Evolutionary conservation across 2,888 invertebrate genomes (phyloP).

Genomic region (Fragum sueziense): DNA sequence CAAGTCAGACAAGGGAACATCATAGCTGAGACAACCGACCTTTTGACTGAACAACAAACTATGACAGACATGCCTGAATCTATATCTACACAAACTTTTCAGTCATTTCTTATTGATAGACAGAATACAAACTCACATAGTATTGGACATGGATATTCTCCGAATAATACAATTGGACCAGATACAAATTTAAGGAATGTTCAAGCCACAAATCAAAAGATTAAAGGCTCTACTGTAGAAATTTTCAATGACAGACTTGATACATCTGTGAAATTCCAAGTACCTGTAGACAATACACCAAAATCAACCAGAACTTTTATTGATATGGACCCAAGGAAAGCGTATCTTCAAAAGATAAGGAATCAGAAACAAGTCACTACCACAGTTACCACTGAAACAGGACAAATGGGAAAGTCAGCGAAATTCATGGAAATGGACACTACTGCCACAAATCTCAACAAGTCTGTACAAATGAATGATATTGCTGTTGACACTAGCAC

Average conservation of each 20-base stretch:
- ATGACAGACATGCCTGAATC: slow-evolving; percentile 53
- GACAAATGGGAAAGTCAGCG: too few relatives aligned
- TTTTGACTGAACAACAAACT: slow-evolving; percentile 49
- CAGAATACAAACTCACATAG: slow-evolving; percentile 19
- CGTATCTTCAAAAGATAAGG: background rate
- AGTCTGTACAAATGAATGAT: too few relatives aligned
- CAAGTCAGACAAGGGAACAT: slow-evolving; percentile 50
- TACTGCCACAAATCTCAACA: too few relatives aligned
- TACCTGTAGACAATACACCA: background rate
- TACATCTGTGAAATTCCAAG: background rate
- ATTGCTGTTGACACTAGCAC: background rate
- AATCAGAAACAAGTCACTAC: background rate
- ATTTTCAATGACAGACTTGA: slow-evolving; percentile 14
- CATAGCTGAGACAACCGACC: slow-evolving; percentile 39
- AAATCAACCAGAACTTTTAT: background rate
- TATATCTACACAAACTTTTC: slow-evolving; percentile 62
- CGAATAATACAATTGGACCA: background rate
- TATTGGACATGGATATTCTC: background rate
- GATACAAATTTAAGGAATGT: slow-evolving; percentile 1
- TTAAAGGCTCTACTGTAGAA: background rate
- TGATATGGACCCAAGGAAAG: background rate
- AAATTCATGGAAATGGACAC: too few relatives aligned
- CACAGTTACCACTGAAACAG: too few relatives aligned
- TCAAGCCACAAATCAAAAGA: background rate
- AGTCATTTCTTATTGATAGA: slow-evolving; percentile 56